Evolutionary conservation across 2,113 vertebrate genomes (phyloP).

Genomic region (Fukomys damarensis): DNA sequence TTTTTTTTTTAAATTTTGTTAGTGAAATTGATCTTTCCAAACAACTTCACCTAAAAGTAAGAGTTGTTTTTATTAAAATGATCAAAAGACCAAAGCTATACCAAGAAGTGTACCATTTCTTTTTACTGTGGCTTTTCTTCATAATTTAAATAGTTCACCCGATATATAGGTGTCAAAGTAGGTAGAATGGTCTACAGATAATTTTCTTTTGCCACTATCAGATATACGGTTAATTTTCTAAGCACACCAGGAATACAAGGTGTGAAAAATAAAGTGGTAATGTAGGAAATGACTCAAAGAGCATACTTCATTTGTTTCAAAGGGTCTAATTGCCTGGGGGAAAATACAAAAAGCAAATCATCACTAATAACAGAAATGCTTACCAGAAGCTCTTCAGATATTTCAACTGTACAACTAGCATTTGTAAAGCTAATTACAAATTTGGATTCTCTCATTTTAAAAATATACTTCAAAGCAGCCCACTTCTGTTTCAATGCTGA

Average conservation of each 20-base stretch:
- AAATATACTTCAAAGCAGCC: conserved; percentile 75
- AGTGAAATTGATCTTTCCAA: conserved; percentile 32
- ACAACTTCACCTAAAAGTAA: conserved; percentile 26
- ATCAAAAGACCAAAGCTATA: neutral
- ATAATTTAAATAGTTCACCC: neutral
- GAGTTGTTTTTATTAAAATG: neutral
- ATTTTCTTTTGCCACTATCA: conserved; percentile 7
- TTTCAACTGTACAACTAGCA: conserved; percentile 65
- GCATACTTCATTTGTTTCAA: conserved; percentile 39
- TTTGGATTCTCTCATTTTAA: conserved; percentile 81
- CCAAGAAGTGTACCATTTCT: neutral
- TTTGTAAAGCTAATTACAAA: conserved; percentile 78
- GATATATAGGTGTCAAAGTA: neutral
- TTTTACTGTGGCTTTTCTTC: conserved; percentile 32
- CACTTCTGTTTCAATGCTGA: conserved; percentile 71
- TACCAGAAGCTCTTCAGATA: conserved; percentile 66
- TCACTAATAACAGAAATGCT: conserved; percentile 54
- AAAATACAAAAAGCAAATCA: conserved; percentile 26
- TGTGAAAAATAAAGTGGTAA: conserved; percentile 41
- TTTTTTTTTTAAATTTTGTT: neutral
- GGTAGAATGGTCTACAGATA: neutral
- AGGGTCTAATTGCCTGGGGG: conserved; percentile 49
- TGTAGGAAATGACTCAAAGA: conserved; percentile 55
- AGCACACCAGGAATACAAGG: neutral
- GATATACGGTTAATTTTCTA: conserved; percentile 27